Evolutionary conservation across 2,888 invertebrate species (phyloP).

Genomic region (Drosophila merina): DNA sequence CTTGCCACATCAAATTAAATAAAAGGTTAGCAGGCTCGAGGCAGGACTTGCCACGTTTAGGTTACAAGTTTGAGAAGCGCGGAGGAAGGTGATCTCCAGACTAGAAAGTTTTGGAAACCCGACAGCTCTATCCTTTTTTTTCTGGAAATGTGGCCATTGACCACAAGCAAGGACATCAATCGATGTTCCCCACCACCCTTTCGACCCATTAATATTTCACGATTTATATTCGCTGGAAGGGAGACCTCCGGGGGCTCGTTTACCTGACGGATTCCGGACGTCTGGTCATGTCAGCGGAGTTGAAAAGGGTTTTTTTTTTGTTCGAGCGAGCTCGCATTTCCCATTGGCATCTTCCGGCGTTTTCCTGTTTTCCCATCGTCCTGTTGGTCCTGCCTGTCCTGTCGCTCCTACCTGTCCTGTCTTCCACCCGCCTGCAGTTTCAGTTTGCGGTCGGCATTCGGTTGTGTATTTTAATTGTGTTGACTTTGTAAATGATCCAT

Average conservation of each 20-base stretch:
- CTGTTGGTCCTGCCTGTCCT: too few species aligned
- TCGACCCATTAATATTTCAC: constrained; percentile 54
- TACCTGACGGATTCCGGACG: constrained; percentile 23
- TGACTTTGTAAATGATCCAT: constrained; percentile 75
- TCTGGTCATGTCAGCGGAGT: constrained; percentile 28
- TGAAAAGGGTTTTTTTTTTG: constrained; percentile 29
- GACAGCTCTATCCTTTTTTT: constrained; percentile 1
- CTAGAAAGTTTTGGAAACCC: too few species aligned
- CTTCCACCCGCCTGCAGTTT: constrained; percentile 21
- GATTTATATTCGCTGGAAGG: constrained; percentile 39
- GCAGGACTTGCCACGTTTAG: background rate
- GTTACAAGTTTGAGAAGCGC: background rate
- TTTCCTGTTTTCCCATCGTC: constrained; percentile 21
- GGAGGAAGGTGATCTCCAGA: background rate
- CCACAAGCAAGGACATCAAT: constrained; percentile 53
- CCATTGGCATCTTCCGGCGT: constrained; percentile 36
- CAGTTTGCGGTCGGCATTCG: constrained; percentile 16
- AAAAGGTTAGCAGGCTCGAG: constrained; percentile 55
- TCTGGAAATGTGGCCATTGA: constrained; percentile 47
- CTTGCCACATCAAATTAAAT: constrained; percentile 69
- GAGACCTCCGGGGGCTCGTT: constrained; percentile 5
- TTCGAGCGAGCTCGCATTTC: constrained; percentile 9
- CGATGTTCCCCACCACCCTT: constrained; percentile 28
- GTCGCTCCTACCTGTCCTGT: constrained; percentile 4
- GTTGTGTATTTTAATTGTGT: constrained; percentile 71